Percentiles rank a stretch among this genome's conserved stretches.
These are phyloP conservation scores for Aspidoscelis tigris DNA, from an alignment of 2,113 vertebrate genomes.

Conservation along the genomic window DNA sequence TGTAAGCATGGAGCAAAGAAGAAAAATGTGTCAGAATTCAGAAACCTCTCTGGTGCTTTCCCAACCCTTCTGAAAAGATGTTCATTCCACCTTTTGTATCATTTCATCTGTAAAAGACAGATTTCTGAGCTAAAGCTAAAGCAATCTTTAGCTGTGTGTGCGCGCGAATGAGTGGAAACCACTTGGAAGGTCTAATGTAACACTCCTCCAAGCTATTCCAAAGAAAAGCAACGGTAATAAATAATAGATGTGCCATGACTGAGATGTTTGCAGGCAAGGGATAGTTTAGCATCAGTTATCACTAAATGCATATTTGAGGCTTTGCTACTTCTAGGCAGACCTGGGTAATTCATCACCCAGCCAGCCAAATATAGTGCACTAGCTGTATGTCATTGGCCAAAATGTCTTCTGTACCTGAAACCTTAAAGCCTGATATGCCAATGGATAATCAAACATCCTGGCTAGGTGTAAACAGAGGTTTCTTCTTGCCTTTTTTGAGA, in stretches of 20 bases:
- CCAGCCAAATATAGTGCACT: neutral
- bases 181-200: neutral
- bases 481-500: too few relatives aligned
- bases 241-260: neutral
- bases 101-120: too few relatives aligned
- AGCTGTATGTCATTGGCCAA: neutral
- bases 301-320: neutral
- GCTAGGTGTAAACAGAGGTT: neutral
- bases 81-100: too few relatives aligned
- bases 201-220: neutral
- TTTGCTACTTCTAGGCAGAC: neutral
- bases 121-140: neutral
- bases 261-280: constrained; percentile 6
- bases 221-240: neutral
- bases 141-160: too few relatives aligned
- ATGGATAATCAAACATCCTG: neutral
- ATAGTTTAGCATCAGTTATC: neutral
- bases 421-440: too few relatives aligned
- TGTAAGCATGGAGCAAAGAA: too few relatives aligned
- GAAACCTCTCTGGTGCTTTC: too few relatives aligned
- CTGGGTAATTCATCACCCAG: neutral
- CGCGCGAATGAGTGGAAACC: too few relatives aligned
- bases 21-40: too few relatives aligned
- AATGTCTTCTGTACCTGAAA: too few relatives aligned
- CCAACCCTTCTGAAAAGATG: too few relatives aligned